These are phyloP conservation scores for Aphidius ervi DNA, from an alignment of 1,140 invertebrate genomes.

Conservation along the genomic window DNA sequence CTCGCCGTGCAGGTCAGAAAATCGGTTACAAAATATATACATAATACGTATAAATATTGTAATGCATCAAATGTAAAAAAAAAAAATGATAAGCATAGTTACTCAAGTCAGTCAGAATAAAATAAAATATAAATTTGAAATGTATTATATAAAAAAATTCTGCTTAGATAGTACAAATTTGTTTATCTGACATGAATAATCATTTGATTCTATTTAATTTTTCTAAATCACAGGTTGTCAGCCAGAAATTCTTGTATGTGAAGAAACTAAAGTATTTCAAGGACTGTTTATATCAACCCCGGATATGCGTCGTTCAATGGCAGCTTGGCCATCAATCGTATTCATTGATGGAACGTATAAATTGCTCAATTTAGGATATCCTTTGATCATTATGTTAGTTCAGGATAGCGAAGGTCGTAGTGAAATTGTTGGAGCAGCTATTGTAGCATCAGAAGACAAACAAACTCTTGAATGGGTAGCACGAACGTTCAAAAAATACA, in stretches of 20 bases:
- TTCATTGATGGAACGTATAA: slow-evolving; percentile 22
- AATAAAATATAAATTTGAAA: too few species aligned
- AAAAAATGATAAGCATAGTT: too few species aligned
- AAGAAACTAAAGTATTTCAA: background rate
- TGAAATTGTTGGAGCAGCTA: slow-evolving; percentile 20
- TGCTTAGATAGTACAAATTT: too few species aligned
- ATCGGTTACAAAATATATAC: too few species aligned
- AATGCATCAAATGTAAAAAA: too few species aligned
- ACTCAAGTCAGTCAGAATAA: too few species aligned
- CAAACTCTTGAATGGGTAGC: slow-evolving; percentile 13
- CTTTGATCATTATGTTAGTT: slow-evolving; percentile 15
- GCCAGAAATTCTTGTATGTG: background rate
- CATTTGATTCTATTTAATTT: background rate
- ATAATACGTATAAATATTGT: too few species aligned
- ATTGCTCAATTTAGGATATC: slow-evolving; percentile 12
- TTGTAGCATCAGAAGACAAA: slow-evolving; percentile 14
- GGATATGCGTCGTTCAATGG: slow-evolving; percentile 3
- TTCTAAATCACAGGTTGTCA: background rate
- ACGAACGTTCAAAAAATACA: slow-evolving; percentile 10
- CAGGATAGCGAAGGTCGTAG: slow-evolving; percentile 13
- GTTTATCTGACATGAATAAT: too few species aligned
- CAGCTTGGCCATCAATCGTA: slow-evolving; percentile 3
- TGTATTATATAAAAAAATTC: too few species aligned
- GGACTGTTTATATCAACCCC: background rate
- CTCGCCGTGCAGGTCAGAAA: too few species aligned